Evolutionary conservation across 2,888 invertebrate genomes (phyloP), one percentile per base, ranked within the genome.

Genomic region (Colostygia pectinataria): DNA sequence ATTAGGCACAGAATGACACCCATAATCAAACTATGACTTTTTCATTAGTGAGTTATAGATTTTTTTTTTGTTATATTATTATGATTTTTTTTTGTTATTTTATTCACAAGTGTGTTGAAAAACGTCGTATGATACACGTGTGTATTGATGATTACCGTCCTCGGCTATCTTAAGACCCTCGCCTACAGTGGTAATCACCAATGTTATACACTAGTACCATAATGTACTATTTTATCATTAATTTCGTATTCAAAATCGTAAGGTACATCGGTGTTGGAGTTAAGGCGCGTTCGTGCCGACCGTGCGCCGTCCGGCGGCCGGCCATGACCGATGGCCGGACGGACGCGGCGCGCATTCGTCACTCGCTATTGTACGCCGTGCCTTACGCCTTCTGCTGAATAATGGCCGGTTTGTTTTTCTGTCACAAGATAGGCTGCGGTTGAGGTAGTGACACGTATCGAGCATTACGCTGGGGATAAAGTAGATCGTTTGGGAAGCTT

Each of bases 261-360:
- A 50, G 52, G 42, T 51, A 52, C 48, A 49, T 32, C 28, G 41
- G 27, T 25, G 44, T 39, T 32, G n/a, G 39, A 41, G 39, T 28
- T 44, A 36, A 32, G 42, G 29, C 31, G 68, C 73, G 78, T 77
- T 57, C 63, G 60, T 56, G 12, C 33, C 20, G 39, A 55, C 55
- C 57, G 53, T n/a, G 14, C 10, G 28, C 8, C 72, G 76, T 78
- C 56, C 61, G 60, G 42, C 57, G 55, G 57, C 57, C 57, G 55
- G 56, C 56, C 67, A 64, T 72, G 73, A 74, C 57, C 70, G 71
- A 74, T 75, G 61, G 54, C 63, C 62, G 63, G 62, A 59, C 63
- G 75, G 74, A 75, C 69, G 68, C 72, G 52, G 61, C 62, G 66
- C 62, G 69, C 73, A 73, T 78, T 75, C 75, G 71, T 77, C 75